Conservation (phyloP, 2,113 vertebrate genomes). For the Casuarius casuarius region DNA sequence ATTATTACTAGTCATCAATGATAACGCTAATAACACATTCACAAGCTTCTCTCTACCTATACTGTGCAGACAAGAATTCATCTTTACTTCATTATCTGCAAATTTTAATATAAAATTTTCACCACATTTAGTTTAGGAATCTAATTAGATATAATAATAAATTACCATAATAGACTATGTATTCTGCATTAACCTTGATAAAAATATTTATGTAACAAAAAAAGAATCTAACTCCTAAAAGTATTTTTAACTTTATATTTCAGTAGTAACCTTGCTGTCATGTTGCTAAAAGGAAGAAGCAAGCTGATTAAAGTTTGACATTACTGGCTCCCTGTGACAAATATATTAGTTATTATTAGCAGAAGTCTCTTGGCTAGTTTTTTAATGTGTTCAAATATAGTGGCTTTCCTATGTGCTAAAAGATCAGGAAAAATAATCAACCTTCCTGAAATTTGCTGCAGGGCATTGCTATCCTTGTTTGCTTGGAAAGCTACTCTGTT, state of each 20-base stretch:
- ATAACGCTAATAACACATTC: not conserved
- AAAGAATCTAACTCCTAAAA: not conserved
- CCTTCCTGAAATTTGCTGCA: not conserved
- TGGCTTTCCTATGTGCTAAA: not conserved
- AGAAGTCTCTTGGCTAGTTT: conserved; percentile 16
- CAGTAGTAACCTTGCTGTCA: not conserved
- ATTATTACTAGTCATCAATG: not conserved
- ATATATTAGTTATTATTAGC: conserved; percentile 11
- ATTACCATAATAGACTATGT: not conserved
- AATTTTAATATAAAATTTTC: not conserved
- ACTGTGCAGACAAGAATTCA: not conserved
- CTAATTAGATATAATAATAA: not conserved
- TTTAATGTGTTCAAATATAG: not conserved
- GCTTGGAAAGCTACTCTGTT: not conserved
- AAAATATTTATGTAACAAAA: not conserved
- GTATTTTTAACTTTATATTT: not conserved
- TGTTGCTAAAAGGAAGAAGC: not conserved
- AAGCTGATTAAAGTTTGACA: not conserved
- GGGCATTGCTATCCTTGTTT: not conserved
- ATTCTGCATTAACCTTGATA: not conserved
- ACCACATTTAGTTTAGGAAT: not conserved
- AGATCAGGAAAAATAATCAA: not conserved
- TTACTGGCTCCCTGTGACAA: not conserved
- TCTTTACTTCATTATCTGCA: not conserved
- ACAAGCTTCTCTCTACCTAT: not conserved